phyloP scores from a whole-genome alignment of 2,113 vertebrate genomes.

The Ursus arctos region DNA sequence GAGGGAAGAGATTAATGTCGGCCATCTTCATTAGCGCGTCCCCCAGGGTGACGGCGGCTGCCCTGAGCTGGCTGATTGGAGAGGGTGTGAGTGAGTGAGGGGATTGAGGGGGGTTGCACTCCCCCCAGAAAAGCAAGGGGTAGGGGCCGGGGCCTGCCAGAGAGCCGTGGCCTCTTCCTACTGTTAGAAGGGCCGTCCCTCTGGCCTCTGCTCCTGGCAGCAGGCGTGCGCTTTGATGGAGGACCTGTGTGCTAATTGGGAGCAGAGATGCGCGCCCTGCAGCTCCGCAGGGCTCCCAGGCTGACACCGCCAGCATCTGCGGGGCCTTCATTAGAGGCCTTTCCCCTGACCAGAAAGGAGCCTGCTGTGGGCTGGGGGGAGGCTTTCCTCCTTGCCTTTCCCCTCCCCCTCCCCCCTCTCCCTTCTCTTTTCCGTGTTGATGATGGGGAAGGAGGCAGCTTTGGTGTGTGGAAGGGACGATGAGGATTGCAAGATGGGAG shows the following conservation, averaged over 20 bases:
- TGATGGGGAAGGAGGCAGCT: slow-evolving; percentile 69
- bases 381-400: background rate
- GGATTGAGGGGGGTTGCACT: slow-evolving; percentile 57
- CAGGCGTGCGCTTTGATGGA: slow-evolving; percentile 87
- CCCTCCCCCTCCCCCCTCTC: background rate
- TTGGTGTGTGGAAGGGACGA: slow-evolving; percentile 25
- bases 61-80: slow-evolving; percentile 88
- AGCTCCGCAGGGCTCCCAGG: slow-evolving; percentile 74
- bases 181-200: slow-evolving; percentile 84
- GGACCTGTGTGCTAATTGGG: slow-evolving; percentile 91
- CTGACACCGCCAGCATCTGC: slow-evolving; percentile 81
- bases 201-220: slow-evolving; percentile 86
- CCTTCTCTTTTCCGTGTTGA: slow-evolving; percentile 34
- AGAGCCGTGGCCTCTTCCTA: slow-evolving; percentile 72
- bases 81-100: slow-evolving; percentile 84
- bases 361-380: slow-evolving; percentile 63
- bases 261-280: slow-evolving; percentile 85
- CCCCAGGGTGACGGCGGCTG: slow-evolving; percentile 88
- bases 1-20: slow-evolving; percentile 92
- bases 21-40: slow-evolving; percentile 92
- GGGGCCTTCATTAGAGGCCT: slow-evolving; percentile 89
- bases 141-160: slow-evolving; percentile 85
- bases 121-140: slow-evolving; percentile 82
- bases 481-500: slow-evolving; percentile 7
- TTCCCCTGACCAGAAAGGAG: slow-evolving; percentile 87